Conservation (phyloP, 2,797 vertebrate genomes). For the Epinephelus malabaricus region DNA sequence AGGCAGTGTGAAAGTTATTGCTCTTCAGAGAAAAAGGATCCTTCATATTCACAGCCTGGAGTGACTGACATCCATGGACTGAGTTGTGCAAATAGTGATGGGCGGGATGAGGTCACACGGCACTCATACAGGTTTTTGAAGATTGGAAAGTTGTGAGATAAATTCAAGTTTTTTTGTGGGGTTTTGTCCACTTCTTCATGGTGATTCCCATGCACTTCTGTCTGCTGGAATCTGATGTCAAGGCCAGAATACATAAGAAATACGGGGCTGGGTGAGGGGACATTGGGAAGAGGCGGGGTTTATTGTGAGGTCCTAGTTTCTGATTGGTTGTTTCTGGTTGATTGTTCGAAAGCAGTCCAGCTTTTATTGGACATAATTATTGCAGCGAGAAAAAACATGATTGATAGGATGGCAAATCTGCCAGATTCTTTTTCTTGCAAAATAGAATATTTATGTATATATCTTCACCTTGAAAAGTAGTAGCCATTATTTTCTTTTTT, state of each 20-base stretch:
- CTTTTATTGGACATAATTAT: constrained; percentile 81
- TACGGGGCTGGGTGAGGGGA: constrained; percentile 40
- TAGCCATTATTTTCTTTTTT: constrained; percentile 78
- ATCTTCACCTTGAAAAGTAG: constrained; percentile 88
- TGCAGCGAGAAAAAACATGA: constrained; percentile 83
- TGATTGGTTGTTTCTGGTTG: constrained; percentile 75
- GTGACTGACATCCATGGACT: constrained; percentile 68
- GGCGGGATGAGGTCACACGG: constrained; percentile 47
- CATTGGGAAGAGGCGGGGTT: constrained; percentile 47
- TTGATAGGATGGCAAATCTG: constrained; percentile 81
- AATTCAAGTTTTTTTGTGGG: constrained; percentile 35
- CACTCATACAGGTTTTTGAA: constrained; percentile 39
- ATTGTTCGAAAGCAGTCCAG: constrained; percentile 86
- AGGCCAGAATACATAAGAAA: constrained; percentile 45
- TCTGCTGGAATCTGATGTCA: constrained; percentile 41
- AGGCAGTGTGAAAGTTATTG: constrained; percentile 82
- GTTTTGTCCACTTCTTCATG: constrained; percentile 25
- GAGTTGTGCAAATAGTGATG: constrained; percentile 82
- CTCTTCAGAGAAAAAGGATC: constrained; percentile 78
- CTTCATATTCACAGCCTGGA: constrained; percentile 76
- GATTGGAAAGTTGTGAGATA: constrained; percentile 39
- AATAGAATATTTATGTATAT: constrained; percentile 89
- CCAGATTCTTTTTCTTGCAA: constrained; percentile 83
- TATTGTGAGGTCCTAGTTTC: constrained; percentile 75
- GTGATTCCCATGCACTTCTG: constrained; percentile 25